A percentile compares a stretch with the other conserved stretches of the same genome.
phyloP scores from a whole-genome alignment of 2,113 vertebrate species.

The Cyprinodon variegatus region DNA sequence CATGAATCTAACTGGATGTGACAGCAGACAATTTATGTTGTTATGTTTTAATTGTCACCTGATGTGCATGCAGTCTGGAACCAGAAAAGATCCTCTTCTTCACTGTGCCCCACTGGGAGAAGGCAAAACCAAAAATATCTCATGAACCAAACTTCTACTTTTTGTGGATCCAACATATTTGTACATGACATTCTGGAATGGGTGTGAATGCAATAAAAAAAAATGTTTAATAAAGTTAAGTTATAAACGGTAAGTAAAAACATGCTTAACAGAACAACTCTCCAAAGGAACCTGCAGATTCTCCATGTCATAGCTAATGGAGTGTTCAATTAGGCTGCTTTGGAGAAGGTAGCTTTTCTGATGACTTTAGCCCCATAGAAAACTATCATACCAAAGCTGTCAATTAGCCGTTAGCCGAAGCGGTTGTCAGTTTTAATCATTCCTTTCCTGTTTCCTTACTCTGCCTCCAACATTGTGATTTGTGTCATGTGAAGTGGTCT shows the following conservation, averaged over 20 bases:
- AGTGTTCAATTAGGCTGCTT: constrained; percentile 48
- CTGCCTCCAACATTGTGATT: constrained; percentile 46
- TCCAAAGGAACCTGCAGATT: constrained; percentile 5
- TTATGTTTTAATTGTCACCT: constrained; percentile 84
- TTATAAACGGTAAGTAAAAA: neutral
- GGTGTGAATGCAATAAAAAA: neutral
- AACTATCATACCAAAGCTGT: constrained; percentile 66
- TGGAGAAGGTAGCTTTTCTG: constrained; percentile 48
- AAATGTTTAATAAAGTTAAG: neutral
- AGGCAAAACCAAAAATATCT: constrained; percentile 20
- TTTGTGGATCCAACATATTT: constrained; percentile 24
- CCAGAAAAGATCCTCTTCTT: constrained; percentile 48
- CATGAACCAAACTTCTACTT: constrained; percentile 22
- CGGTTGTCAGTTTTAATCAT: constrained; percentile 65
- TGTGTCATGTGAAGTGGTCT: constrained; percentile 62
- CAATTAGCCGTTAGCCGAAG: constrained; percentile 67
- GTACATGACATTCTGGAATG: neutral
- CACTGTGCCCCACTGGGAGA: constrained; percentile 24
- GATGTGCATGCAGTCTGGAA: constrained; percentile 79
- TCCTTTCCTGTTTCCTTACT: constrained; percentile 43
- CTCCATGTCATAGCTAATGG: constrained; percentile 19
- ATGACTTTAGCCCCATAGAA: constrained; percentile 56
- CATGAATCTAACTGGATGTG: constrained; percentile 77
- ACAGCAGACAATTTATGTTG: constrained; percentile 79
- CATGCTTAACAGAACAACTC: neutral